Conservation (phyloP, 2,113 vertebrate genomes). For the Sinocyclocheilus rhinocerous region DNA sequence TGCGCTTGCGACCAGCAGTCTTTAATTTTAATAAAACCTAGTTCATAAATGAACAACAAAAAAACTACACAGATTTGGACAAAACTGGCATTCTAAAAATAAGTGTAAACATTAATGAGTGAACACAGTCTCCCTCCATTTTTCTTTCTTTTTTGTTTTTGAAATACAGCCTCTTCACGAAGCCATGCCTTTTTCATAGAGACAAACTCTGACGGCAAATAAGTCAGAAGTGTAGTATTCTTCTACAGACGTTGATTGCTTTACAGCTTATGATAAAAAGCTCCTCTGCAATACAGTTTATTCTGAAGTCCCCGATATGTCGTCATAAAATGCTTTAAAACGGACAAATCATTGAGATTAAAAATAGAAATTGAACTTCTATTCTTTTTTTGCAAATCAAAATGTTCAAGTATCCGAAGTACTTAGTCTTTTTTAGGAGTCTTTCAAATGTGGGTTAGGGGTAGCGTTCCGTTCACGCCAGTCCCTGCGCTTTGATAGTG, state of each 20-base stretch:
- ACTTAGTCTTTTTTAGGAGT: conserved; percentile 41
- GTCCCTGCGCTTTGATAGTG: conserved; percentile 95
- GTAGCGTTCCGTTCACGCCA: conserved; percentile 93
- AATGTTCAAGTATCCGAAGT: conserved; percentile 79
- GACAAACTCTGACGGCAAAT: conserved; percentile 75
- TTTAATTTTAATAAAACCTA: conserved; percentile 74
- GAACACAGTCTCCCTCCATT: conserved; percentile 71
- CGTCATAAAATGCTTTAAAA: conserved; percentile 65
- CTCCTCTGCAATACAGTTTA: conserved; percentile 69
- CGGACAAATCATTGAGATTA: conserved; percentile 67
- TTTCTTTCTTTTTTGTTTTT: conserved; percentile 61
- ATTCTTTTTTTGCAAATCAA: conserved; percentile 68
- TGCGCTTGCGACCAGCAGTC: conserved; percentile 85
- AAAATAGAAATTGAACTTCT: conserved; percentile 66
- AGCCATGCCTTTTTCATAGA: conserved; percentile 77
- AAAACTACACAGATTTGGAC: conserved; percentile 75
- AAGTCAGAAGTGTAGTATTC: conserved; percentile 78
- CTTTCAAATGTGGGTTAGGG: conserved; percentile 94
- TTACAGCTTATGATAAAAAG: conserved; percentile 68
- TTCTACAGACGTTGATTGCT: conserved; percentile 76
- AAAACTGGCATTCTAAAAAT: conserved; percentile 77
- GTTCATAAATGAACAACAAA: conserved; percentile 56
- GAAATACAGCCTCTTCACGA: conserved; percentile 76
- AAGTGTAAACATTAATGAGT: conserved; percentile 84
- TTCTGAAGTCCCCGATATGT: conserved; percentile 68